Evolutionary conservation across 1,140 invertebrate genomes (phyloP).

Genomic region (Panulirus ornatus): DNA sequence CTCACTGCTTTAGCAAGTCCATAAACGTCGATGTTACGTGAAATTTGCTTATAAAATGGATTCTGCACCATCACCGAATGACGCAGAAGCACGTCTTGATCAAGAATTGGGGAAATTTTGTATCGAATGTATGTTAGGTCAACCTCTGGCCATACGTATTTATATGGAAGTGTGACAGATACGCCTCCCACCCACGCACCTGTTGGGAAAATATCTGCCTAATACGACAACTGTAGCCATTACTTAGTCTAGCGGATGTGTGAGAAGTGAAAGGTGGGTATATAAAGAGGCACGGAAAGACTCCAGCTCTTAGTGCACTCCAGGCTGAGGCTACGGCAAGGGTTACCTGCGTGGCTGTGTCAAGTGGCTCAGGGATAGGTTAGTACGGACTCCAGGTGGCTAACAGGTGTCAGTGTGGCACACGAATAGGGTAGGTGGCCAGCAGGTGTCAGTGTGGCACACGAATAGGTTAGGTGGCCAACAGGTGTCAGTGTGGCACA

Average conservation of each 20-base stretch:
- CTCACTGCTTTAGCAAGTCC: background rate
- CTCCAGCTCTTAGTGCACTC: conserved; percentile 46
- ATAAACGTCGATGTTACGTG: conserved; percentile 17
- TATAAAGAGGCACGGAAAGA: conserved; percentile 21
- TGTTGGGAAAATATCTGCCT: conserved; percentile 44
- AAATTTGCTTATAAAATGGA: background rate
- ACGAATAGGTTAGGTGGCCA: no score
- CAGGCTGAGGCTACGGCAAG: conserved; percentile 34
- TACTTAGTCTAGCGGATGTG: conserved; percentile 27
- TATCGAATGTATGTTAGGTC: conserved; percentile 17
- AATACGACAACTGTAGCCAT: conserved; percentile 43
- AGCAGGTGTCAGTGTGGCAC: background rate
- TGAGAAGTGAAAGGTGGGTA: conserved; percentile 47
- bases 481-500: background rate
- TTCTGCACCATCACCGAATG: background rate
- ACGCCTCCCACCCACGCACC: conserved; percentile 40
- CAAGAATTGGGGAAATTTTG: background rate
- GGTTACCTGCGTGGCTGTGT: background rate
- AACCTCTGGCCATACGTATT: conserved; percentile 18
- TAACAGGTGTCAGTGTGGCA: background rate
- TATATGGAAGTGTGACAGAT: conserved; percentile 24
- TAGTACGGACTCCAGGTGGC: background rate
- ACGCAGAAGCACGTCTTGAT: background rate
- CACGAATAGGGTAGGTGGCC: no score
- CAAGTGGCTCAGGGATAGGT: background rate